phyloP scores from a whole-genome alignment of 1,140 invertebrate genomes.

The Lepidurus apus region DNA sequence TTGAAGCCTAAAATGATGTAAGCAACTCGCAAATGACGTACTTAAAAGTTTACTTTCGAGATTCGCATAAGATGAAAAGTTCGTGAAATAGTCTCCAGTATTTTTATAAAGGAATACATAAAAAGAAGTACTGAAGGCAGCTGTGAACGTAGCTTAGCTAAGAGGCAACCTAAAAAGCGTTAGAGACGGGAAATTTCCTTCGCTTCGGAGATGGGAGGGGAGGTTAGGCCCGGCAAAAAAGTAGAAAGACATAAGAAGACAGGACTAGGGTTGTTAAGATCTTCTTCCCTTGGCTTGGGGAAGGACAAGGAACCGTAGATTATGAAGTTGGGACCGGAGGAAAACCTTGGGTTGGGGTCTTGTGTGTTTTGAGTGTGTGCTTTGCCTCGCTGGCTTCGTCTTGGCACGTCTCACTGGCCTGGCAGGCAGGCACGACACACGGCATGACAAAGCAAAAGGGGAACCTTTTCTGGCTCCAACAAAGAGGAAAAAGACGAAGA shows the following conservation, averaged over 20 bases:
- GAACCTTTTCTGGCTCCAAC: not conserved
- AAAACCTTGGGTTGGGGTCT: slow-evolving; percentile 4
- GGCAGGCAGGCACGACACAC: not conserved
- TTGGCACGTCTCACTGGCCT: not conserved
- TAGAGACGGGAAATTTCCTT: not conserved
- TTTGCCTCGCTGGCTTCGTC: slow-evolving; percentile 18
- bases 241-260: not conserved
- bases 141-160: too few relatives aligned
- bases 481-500: not conserved
- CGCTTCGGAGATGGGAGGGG: not conserved
- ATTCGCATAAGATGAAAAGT: too few relatives aligned
- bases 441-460: slow-evolving; percentile 13
- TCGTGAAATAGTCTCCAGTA: too few relatives aligned
- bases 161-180: too few relatives aligned
- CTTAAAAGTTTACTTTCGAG: too few relatives aligned
- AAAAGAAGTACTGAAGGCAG: too few relatives aligned
- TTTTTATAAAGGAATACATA: too few relatives aligned
- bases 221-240: not conserved
- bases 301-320: slow-evolving; percentile 3
- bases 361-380: not conserved
- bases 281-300: slow-evolving; percentile 2
- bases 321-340: not conserved
- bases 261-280: slow-evolving; percentile 15
- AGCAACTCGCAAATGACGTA: too few relatives aligned
- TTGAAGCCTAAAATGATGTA: too few relatives aligned